Evolutionary conservation across 2,888 invertebrate genomes (phyloP), one percentile per base, ranked within the genome.

Genomic region (Noctua pronuba): DNA sequence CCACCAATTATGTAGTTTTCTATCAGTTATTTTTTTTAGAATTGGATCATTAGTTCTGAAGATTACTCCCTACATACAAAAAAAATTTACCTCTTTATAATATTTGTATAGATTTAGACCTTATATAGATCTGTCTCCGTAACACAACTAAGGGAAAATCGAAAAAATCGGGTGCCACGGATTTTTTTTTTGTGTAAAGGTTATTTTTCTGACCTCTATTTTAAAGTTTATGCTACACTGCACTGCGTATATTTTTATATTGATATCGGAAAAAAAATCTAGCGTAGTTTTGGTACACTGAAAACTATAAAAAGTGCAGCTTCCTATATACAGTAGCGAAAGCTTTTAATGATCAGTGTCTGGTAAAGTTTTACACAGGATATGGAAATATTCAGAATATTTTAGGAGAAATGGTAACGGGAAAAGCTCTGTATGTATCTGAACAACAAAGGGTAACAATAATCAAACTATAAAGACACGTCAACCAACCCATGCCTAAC

Each of bases 201-300:
- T 49, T 49, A 70, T 55, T 80, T 73, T 84, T n/a, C 38, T 35
- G 21, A 28, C 21, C 21, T 65, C 41, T n/a, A 46, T 82, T 85
- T 75, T 46, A 0, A 68, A 85, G 60, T 82, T 28, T 72, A 75
- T 69, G 52, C 35, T 44, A 8, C 65, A 69, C 71, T 38, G 72
- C 60, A 72, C 64, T 65, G 82, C 70, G 67, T 49, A 64, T 28
- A 67, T 72, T 81, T 81, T 84, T 62, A 71, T 58, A 62, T 80
- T 44, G 44, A 58, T 75, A 82, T 76, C 58, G n/a, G 71, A 3
- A 6, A 28, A 80, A 79, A 82, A 75, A 81, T 46, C 31, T 68
- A 60, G 69, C 52, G 76, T 66, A 76, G 71, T 75, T 75, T 65
- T 49, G 41, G 35, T 55, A 67, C n/a, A 62, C 44, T 31, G 38